These are phyloP conservation scores for Tadarida brasiliensis DNA, from an alignment of 2,797 vertebrate genomes.

Conservation along the genomic window DNA sequence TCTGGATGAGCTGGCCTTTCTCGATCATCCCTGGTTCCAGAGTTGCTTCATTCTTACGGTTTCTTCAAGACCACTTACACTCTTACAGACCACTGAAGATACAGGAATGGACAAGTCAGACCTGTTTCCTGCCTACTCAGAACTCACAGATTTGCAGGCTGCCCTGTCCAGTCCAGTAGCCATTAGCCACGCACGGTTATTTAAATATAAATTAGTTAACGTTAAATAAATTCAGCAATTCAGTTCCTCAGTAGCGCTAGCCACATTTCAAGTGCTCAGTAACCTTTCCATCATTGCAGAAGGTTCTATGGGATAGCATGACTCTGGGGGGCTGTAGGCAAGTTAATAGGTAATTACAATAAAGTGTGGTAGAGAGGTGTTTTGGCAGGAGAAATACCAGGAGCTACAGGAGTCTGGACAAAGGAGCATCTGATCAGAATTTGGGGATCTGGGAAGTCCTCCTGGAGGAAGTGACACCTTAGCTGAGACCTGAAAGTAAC, in stretches of 20 bases:
- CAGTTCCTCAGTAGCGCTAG: neutral
- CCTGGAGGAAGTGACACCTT: constrained; percentile 42
- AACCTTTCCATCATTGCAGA: neutral
- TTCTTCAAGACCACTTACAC: neutral
- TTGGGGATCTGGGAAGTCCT: neutral
- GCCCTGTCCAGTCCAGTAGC: neutral
- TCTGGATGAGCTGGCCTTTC: neutral
- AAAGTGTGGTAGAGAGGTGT: neutral
- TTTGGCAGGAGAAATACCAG: neutral
- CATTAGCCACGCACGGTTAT: neutral
- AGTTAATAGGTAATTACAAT: neutral
- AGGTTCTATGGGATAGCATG: neutral
- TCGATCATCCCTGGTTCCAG: neutral
- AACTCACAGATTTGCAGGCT: neutral
- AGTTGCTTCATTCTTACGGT: neutral
- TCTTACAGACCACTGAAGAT: neutral
- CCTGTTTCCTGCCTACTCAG: neutral
- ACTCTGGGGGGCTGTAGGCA: neutral
- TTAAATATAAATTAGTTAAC: neutral
- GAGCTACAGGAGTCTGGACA: neutral
- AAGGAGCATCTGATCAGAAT: neutral
- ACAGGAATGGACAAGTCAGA: neutral
- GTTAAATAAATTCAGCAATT: neutral
- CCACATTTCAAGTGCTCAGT: neutral
- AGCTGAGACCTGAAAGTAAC: constrained; percentile 14